Evolutionary conservation across 2,888 invertebrate species (phyloP).

Genomic region (Diloba caeruleocephala): DNA sequence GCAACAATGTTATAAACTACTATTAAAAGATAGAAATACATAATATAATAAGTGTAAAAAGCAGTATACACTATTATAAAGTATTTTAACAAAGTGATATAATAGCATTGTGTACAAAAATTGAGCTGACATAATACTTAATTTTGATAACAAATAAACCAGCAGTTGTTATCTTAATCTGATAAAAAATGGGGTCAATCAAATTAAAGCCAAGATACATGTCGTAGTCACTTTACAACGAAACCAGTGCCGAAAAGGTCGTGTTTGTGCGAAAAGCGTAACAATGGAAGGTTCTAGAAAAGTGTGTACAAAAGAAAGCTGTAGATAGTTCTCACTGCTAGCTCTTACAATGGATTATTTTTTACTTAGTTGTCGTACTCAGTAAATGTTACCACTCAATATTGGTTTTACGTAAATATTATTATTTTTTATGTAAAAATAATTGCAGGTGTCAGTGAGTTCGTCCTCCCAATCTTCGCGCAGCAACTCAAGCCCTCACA

Average conservation of each 20-base stretch:
- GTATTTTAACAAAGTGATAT: neutral
- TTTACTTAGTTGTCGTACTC: neutral
- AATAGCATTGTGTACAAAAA: no score
- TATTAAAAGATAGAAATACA: no score
- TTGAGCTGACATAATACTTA: no score
- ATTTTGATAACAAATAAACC: no score
- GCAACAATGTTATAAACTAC: no score
- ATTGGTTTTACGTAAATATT: neutral
- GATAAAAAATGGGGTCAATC: conserved; percentile 36
- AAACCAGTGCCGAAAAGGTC: conserved; percentile 14
- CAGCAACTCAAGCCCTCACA: conserved; percentile 91
- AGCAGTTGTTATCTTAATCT: neutral
- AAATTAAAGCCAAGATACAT: conserved; percentile 32
- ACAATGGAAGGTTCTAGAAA: conserved; percentile 31
- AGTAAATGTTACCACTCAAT: no score
- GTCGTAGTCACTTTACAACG: conserved; percentile 21
- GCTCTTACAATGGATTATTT: neutral
- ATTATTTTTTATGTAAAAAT: no score
- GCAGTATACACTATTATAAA: no score
- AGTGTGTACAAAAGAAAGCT: conserved; percentile 16
- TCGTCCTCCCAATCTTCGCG: conserved; percentile 93
- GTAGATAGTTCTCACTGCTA: neutral
- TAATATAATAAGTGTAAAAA: no score
- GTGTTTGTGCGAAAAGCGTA: neutral
- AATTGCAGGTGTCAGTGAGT: conserved; percentile 90